These are phyloP conservation scores for Calephelis virginiensis DNA, from an alignment of 1,140 invertebrate species.

Conservation along the genomic window DNA sequence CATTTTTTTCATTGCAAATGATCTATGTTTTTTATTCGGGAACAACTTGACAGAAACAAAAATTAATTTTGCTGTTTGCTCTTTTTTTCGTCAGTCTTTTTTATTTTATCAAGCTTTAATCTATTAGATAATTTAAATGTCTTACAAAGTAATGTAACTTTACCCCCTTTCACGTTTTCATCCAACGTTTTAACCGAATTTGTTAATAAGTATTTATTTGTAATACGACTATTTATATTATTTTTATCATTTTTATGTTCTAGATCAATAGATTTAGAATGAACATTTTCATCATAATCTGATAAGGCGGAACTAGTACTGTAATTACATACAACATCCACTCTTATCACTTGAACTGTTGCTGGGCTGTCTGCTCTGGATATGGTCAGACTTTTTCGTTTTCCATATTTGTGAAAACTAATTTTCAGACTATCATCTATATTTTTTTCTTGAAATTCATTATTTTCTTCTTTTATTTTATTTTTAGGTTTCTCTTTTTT, in stretches of 20 bases:
- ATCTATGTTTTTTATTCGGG: slow-evolving; percentile 15
- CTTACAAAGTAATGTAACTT: slow-evolving; percentile 71
- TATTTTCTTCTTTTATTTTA: slow-evolving; percentile 20
- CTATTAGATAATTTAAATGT: slow-evolving; percentile 61
- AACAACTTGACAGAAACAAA: slow-evolving; percentile 9
- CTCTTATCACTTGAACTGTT: slow-evolving; percentile 72
- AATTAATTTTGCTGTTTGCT: slow-evolving; percentile 19
- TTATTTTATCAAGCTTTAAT: slow-evolving; percentile 27
- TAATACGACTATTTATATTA: slow-evolving; percentile 42
- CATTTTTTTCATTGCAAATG: slow-evolving; percentile 13
- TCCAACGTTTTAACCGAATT: slow-evolving; percentile 61
- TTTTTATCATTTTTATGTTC: slow-evolving; percentile 30
- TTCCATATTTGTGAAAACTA: slow-evolving; percentile 58
- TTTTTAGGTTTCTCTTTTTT: slow-evolving; percentile 31
- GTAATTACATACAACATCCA: slow-evolving; percentile 68
- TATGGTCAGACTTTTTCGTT: slow-evolving; percentile 70
- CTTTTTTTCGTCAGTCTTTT: slow-evolving; percentile 27
- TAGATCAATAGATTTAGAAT: slow-evolving; percentile 22
- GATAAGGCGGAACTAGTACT: slow-evolving; percentile 44
- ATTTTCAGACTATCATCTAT: slow-evolving; percentile 49
- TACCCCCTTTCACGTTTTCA: slow-evolving; percentile 53
- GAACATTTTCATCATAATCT: slow-evolving; percentile 45
- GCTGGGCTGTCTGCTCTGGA: slow-evolving; percentile 69
- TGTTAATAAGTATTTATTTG: slow-evolving; percentile 60
- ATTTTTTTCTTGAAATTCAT: slow-evolving; percentile 24